These are phyloP conservation scores for Ophiothrix spiculata DNA, from an alignment of 35 echinoderm and acorn worm genomes.

Conservation along the genomic window DNA sequence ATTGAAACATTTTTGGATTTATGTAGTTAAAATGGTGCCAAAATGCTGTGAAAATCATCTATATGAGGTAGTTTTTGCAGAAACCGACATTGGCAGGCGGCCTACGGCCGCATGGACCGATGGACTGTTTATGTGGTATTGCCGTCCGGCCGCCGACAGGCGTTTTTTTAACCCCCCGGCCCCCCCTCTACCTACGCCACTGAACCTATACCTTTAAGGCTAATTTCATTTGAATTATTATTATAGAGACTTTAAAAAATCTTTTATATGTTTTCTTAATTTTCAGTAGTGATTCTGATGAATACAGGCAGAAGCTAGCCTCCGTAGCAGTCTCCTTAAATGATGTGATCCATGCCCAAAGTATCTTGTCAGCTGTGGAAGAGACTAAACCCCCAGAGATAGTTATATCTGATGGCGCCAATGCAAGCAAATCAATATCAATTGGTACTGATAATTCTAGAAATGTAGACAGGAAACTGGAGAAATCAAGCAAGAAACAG, in stretches of 20 bases:
- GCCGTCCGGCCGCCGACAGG: too few species aligned
- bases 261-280: constrained; percentile 4
- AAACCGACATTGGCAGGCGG: too few species aligned
- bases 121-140: too few species aligned
- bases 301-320: constrained; percentile 32
- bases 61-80: too few species aligned
- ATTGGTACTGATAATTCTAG: background rate
- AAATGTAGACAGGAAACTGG: background rate
- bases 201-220: too few species aligned
- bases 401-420: constrained; percentile 7
- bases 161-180: too few species aligned
- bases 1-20: too few species aligned
- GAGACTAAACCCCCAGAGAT: constrained; percentile 14
- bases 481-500: background rate
- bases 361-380: background rate
- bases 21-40: too few species aligned
- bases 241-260: background rate
- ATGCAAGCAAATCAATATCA: background rate
- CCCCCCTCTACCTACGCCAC: too few species aligned
- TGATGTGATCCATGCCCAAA: constrained; percentile 17
- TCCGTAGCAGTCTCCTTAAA: constrained; percentile 50
- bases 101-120: too few species aligned
- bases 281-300: constrained; percentile 83
- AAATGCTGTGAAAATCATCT: too few species aligned
- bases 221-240: too few species aligned